A percentile compares a stretch with the other conserved stretches of the same genome.
Conservation (phyloP, 2,797 vertebrate species). For the Rhinoraja longicauda region DNA sequence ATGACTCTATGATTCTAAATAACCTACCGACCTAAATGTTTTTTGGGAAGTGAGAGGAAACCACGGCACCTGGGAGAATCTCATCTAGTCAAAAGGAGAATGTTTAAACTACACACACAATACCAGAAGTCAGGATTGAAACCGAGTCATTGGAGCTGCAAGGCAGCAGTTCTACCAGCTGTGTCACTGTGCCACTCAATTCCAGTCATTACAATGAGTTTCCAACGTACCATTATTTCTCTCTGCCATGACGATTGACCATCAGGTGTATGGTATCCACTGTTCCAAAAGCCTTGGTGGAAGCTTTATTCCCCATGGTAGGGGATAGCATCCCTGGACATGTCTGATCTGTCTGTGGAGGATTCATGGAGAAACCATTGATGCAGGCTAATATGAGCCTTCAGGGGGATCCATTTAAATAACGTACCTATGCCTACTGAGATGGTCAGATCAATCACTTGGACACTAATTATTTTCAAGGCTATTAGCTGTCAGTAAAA, state of each 20-base stretch:
- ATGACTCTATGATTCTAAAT: too few relatives aligned
- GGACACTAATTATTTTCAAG: neutral
- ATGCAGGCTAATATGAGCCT: neutral
- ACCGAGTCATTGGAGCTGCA: too few relatives aligned
- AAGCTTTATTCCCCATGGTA: too few relatives aligned
- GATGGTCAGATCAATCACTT: neutral
- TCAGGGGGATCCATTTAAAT: neutral
- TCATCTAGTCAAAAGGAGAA: too few relatives aligned
- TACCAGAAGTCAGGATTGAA: too few relatives aligned
- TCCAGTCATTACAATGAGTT: neutral
- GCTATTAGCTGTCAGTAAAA: too few relatives aligned
- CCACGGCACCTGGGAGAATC: too few relatives aligned
- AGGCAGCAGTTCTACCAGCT: too few relatives aligned
- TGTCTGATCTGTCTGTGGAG: neutral
- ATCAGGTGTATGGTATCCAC: neutral
- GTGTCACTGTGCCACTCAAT: too few relatives aligned
- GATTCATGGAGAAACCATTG: neutral
- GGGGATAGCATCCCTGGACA: neutral
- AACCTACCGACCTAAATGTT: too few relatives aligned
- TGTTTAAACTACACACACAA: too few relatives aligned
- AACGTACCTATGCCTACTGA: neutral
- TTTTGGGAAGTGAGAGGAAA: too few relatives aligned
- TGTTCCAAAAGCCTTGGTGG: neutral
- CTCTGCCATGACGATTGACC: neutral
- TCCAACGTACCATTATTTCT: neutral